Base-by-base conservation (phyloP, 2,888 invertebrate genomes). In the Eugnorisma glareosa region DNA sequence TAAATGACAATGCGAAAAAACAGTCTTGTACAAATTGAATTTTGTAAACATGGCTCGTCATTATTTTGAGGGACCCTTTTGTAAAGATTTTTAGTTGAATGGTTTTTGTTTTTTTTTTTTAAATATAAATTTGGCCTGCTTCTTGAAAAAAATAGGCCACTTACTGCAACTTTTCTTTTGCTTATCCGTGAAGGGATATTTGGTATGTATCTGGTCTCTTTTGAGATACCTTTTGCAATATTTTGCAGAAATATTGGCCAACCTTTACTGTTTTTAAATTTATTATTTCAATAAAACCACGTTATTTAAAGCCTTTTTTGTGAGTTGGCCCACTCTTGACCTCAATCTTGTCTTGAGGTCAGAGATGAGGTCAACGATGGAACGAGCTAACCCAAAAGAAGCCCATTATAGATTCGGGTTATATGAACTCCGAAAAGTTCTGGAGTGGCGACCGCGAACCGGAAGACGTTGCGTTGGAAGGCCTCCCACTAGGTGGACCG, bases 1-100 rank as follows among this genome's bases (percentile, higher is more conserved):
- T 76, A 68, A 80, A 72, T 84, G 81, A 83, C 81, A 69, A 63
- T 45, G 76, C 64, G 37, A 66, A 71, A 83, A 83, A 75, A 79
- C 51, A 43, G 61, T 40, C 57, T 77, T 37, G 35, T n/a, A 67
- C 83, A 80, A 83, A 83, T 83, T 84, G 57, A 73, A 84, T 84
- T 83, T 77, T 71, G 61, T 63, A 48, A 69, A 61, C 57, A 79
- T 13, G 54, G 67, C 28, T 21, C n/a, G 24, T 48, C 72, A 83
- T 68, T 68, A 57, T 79, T 69, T 31, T 24, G 10, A 31, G 15
- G 21, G 37, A 15, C 21, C 18, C 45, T 43, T 73, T 79, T 79
- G 67, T 76, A 67, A 15, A 40, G n/a, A 57, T 71, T 71, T 70
- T 77, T 1, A 13, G 35, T 8, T 1, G 1, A 35, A 35, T 51